A percentile compares a stretch with the other conserved stretches of the same genome.
phyloP scores from a whole-genome alignment of 2,797 vertebrate genomes.

The Pseudocheirus occidentalis region DNA sequence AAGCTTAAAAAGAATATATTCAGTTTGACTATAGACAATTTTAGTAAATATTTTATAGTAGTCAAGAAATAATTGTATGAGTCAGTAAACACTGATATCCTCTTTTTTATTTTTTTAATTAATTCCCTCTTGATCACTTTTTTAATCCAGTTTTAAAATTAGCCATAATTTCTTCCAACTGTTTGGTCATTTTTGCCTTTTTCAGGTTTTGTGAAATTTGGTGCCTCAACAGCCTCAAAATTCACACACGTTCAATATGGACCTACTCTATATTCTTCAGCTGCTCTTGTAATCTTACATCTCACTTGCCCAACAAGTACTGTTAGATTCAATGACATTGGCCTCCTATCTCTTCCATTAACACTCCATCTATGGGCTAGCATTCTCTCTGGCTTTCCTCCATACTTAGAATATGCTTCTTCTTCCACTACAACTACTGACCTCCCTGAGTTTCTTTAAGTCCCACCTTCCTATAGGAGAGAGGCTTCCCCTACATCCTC shows the following conservation, averaged over 20 bases:
- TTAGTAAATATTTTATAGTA: not conserved
- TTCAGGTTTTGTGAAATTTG: not conserved
- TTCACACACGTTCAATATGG: not conserved
- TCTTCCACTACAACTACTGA: too few species aligned
- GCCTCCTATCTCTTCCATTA: too few species aligned
- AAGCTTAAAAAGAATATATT: not conserved
- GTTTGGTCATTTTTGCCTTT: too few species aligned
- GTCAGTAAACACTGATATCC: not conserved
- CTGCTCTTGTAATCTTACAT: not conserved
- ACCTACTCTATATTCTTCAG: not conserved
- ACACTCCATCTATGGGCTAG: too few species aligned
- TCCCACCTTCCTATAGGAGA: not conserved
- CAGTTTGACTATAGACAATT: not conserved
- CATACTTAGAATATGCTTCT: too few species aligned
- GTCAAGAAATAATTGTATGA: not conserved
- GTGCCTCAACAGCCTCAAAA: not conserved
- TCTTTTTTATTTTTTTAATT: too few species aligned
- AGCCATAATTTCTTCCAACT: not conserved
- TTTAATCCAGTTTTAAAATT: not conserved
- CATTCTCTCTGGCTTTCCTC: too few species aligned
- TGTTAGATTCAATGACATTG: too few species aligned
- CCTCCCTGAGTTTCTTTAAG: too few species aligned
- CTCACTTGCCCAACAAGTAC: too few species aligned
- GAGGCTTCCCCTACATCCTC: not conserved
- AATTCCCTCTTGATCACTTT: not conserved